Base-by-base conservation (phyloP, 2,113 vertebrate genomes). In the Procavia capensis region DNA sequence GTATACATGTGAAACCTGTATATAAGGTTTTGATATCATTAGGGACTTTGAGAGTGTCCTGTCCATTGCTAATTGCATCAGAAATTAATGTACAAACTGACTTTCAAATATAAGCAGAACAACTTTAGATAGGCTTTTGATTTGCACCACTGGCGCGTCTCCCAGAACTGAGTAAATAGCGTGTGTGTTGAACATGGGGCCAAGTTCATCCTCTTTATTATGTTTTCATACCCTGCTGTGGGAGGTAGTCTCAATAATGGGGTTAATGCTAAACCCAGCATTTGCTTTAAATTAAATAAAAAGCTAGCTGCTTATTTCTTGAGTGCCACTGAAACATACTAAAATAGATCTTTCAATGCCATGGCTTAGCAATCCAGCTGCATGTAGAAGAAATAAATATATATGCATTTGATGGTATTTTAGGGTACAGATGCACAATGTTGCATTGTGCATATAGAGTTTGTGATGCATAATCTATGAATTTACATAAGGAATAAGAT, bases 71-170 rank as follows among this genome's bases (percentile, higher is more conserved):
- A 93, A 94, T 89, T 93, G 95, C 90, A 93, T 98, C 86, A 95
- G 93, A 95, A 98, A 98, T 98, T 97, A 98, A 85, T 85, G 97
- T 91, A 95, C 45, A 98, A 95, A 97, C 96, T 97, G 97, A 96
- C 95, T 97, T 97, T 97, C 95, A 97, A 93, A 96, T 97, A 39
- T 75, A 97, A 97, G 92, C 91, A 96, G 97, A 98, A 95, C 64
- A 96, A 84, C 88, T 97, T 95, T 93, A 96, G 94, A 96, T 82
- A 94, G 92, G 14, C 57, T 95, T 82, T 96, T 74, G 54, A 64
- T 87, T 50, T 95, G n/a, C 96, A 91, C 70, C 57, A 93, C 84
- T 93, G 93, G 72, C 34, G 34, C 84, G 97, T 96, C 93, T 96
- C 45, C 76, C 20, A 95, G 96, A 96, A 94, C 68, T 13, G n/a